Evolutionary conservation across 2,797 vertebrate species (phyloP).

Genomic region (Arctocebus calabarensis): DNA sequence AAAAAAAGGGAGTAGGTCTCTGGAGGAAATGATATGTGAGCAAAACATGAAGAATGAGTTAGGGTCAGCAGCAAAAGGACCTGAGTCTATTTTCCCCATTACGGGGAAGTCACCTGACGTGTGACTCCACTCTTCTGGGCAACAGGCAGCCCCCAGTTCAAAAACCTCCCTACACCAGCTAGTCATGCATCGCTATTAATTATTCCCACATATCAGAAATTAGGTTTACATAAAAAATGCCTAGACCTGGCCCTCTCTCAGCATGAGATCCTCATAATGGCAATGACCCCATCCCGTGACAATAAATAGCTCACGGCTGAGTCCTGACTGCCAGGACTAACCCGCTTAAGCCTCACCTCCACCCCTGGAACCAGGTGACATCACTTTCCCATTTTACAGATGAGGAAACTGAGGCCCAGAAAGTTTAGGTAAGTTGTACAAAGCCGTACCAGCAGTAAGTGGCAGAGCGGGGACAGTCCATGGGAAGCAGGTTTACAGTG

Average conservation of each 20-base stretch:
- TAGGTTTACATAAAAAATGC: too few relatives aligned
- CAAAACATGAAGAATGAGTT: neutral
- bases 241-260: neutral
- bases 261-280: rapidly evolving
- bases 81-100: rapidly evolving
- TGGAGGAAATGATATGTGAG: neutral
- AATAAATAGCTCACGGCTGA: rapidly evolving
- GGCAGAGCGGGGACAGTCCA: neutral
- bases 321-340: neutral
- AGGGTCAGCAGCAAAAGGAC: rapidly evolving
- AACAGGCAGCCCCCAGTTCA: rapidly evolving
- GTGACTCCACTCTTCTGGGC: rapidly evolving
- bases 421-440: neutral
- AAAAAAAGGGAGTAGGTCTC: rapidly evolving
- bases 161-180: rapidly evolving
- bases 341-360: neutral
- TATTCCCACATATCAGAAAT: neutral
- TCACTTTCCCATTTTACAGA: neutral
- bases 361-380: rapidly evolving
- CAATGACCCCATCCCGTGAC: rapidly evolving
- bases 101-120: rapidly evolving
- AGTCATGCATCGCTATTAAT: rapidly evolving
- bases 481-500: neutral
- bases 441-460: rapidly evolving
- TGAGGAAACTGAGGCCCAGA: neutral